A percentile compares a stretch with the other conserved stretches of the same genome.
Conservation (phyloP, 2,113 vertebrate genomes). For the Colius striatus region DNA sequence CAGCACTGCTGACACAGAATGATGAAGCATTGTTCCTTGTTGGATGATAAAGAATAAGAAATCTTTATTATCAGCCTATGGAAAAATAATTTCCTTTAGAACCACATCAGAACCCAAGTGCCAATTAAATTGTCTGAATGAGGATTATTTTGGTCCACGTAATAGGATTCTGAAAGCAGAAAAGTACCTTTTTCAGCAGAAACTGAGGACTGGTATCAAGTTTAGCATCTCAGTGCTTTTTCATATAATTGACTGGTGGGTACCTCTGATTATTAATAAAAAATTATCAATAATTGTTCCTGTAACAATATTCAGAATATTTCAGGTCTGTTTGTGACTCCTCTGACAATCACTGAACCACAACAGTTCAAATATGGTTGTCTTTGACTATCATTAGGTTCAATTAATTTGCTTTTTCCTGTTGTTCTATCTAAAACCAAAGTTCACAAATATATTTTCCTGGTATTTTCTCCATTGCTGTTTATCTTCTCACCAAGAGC, state of each 20-base stretch:
- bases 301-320: background rate
- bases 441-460: background rate
- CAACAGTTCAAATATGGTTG: background rate
- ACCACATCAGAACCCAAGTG: background rate
- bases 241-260: background rate
- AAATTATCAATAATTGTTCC: background rate
- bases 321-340: background rate
- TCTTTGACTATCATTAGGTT: background rate
- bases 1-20: background rate
- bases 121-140: background rate
- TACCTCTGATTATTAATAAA: background rate
- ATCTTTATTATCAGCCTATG: background rate
- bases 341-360: background rate
- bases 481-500: background rate
- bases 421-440: background rate
- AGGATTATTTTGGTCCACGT: background rate
- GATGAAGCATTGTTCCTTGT: background rate
- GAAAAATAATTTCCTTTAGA: background rate
- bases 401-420: background rate
- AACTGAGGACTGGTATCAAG: background rate
- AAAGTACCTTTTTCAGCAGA: background rate
- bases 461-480: background rate
- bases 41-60: background rate
- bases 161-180: background rate
- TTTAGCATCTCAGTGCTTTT: background rate